These are phyloP conservation scores for Rostratula benghalensis DNA, from an alignment of 2,113 vertebrate genomes.

Conservation along the genomic window DNA sequence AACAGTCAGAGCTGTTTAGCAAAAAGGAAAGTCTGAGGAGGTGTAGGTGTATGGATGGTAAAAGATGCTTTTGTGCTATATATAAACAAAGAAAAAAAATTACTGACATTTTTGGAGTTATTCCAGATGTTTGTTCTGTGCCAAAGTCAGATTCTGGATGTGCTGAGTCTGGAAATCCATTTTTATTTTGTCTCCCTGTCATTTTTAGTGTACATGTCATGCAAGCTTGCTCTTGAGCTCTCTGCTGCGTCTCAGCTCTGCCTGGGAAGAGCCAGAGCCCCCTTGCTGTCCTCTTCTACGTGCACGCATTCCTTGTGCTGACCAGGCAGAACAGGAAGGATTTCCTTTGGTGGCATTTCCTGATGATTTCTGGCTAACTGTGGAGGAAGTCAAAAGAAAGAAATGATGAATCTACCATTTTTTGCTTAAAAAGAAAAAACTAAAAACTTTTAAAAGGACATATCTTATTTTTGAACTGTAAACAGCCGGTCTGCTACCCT, in stretches of 20 bases:
- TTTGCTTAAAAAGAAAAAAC: neutral
- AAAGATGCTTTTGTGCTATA: neutral
- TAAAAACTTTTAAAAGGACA: neutral
- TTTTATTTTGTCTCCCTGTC: neutral
- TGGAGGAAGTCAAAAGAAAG: slow-evolving; percentile 38
- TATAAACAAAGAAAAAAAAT: neutral
- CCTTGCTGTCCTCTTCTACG: fast-evolving
- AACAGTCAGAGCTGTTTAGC: neutral
- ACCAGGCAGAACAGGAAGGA: slow-evolving; percentile 29
- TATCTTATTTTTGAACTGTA: neutral
- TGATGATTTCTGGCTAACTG: slow-evolving; percentile 46
- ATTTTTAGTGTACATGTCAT: neutral
- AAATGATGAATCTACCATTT: slow-evolving; percentile 30
- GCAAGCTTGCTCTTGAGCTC: neutral
- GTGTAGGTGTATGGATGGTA: neutral
- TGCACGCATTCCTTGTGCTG: slow-evolving; percentile 7
- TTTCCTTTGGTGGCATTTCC: slow-evolving; percentile 54
- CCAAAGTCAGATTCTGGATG: neutral
- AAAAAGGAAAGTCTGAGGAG: neutral
- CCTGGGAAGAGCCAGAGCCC: neutral
- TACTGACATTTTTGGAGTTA: neutral
- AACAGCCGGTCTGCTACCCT: neutral
- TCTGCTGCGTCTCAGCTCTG: neutral
- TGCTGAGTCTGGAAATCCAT: neutral
- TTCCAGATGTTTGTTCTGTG: neutral